Conservation (phyloP, 1,140 invertebrate species). For the Drosophila rufa region DNA sequence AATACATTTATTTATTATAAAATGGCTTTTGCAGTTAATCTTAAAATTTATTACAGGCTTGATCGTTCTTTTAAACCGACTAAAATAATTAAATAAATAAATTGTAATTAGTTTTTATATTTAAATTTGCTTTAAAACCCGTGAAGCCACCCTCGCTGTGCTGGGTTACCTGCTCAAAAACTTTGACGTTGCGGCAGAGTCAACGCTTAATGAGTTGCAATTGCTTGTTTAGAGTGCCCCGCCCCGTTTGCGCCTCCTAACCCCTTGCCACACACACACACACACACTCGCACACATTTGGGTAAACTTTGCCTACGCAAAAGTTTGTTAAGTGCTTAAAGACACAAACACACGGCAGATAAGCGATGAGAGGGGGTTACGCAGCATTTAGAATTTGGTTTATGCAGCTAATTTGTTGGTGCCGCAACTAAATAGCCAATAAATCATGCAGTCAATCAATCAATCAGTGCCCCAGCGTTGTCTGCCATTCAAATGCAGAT, state of each 20-base stretch:
- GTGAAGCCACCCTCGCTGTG: conserved; percentile 15
- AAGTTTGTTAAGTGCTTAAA: conserved; percentile 75
- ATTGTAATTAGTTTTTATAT: background rate
- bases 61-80: too few relatives aligned
- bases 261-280: conserved; percentile 4
- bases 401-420: conserved; percentile 72
- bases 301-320: conserved; percentile 66
- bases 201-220: conserved; percentile 79
- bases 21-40: too few relatives aligned
- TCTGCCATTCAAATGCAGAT: conserved; percentile 60
- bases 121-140: background rate
- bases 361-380: conserved; percentile 29
- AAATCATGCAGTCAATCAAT: conserved; percentile 76
- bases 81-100: background rate
- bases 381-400: conserved; percentile 68
- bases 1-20: too few relatives aligned
- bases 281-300: conserved; percentile 1
- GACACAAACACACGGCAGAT: conserved; percentile 38
- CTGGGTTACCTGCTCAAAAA: conserved; percentile 55
- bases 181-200: conserved; percentile 65
- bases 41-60: too few relatives aligned
- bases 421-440: conserved; percentile 77
- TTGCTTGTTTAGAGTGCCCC: conserved; percentile 70
- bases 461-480: conserved; percentile 56
- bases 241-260: background rate